Base-by-base conservation (phyloP, 2,113 vertebrate genomes). In the Myxocyprinus asiaticus region DNA sequence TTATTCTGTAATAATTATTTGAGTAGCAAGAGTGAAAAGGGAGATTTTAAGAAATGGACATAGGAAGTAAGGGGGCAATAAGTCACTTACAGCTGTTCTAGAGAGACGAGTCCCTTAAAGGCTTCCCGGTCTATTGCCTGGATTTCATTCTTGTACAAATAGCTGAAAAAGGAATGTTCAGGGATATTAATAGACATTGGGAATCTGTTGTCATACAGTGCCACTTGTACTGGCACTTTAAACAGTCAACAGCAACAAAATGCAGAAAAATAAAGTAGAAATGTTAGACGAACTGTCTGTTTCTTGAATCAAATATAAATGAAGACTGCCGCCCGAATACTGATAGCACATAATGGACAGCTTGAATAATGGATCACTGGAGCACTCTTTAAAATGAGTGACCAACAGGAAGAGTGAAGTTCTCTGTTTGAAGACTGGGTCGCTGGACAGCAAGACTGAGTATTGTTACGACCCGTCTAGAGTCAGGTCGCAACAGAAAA, bases 121-220 rank as follows among this genome's bases (percentile, higher is more conserved):
- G 98, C 97, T 92, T 99, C 95, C 94, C 96, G 96, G 97, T 98
- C 97, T 95, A 99, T 95, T 93, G 98, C 93, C 93, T 98, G 96
- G 96, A 99, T 99, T 96, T 99, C 97, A 96, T 99, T 99, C 96
- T 99, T 99, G 98, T 99, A 99, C 95, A 99, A 95, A 96, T 99
- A 99, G 94, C 97, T 99, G 96, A 91, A 97, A 96, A 93, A 97
- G 95, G 97, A 94, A 98, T 91, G 95, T 91, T 94, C 93, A 94
- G 91, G 88, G 88, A 91, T 88, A 92, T 98, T 97, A 97, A 95
- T 80, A 87, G 87, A 89, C 87, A 91, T 88, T 80, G 67, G 81
- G 79, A 85, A 91, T 84, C 62, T 5, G 14, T 4, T 12, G 5
- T 17, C n/a, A 70, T 62, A 33, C 14, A 9, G 50, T 10, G 14